Evolutionary conservation across 2,113 vertebrate genomes (phyloP).

Genomic region (Scatophagus argus): DNA sequence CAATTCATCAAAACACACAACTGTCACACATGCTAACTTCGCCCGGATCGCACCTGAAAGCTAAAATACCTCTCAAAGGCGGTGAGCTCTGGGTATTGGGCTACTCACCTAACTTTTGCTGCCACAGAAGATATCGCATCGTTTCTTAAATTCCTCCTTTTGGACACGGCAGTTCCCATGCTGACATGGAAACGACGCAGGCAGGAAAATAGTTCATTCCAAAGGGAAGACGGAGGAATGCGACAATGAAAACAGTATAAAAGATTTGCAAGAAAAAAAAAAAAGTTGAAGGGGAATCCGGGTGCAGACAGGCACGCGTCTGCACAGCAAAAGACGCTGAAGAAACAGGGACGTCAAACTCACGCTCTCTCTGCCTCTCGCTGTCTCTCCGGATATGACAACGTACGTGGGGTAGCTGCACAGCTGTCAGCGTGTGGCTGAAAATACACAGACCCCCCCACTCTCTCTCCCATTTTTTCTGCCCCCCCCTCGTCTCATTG

Average conservation of each 20-base stretch:
- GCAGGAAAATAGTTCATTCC: conserved; percentile 81
- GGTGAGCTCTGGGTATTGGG: background rate
- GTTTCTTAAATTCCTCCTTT: conserved; percentile 93
- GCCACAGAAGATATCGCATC: conserved; percentile 98
- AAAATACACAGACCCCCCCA: conserved; percentile 59
- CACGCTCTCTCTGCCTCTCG: conserved; percentile 28
- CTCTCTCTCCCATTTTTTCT: conserved; percentile 33
- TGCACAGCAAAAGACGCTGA: conserved; percentile 43
- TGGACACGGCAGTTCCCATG: conserved; percentile 97
- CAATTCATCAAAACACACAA: conserved; percentile 27
- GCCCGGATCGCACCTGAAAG: background rate
- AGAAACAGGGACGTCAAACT: conserved; percentile 9
- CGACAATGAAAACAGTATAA: conserved; percentile 25
- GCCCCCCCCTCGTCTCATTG: no score
- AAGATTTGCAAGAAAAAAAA: background rate
- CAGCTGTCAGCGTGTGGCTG: conserved; percentile 68
- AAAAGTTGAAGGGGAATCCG: conserved; percentile 70
- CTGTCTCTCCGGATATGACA: conserved; percentile 47
- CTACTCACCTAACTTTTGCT: conserved; percentile 97
- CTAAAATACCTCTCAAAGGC: background rate
- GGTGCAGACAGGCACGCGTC: conserved; percentile 47
- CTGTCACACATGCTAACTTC: conserved; percentile 33
- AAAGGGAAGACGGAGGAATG: conserved; percentile 60
- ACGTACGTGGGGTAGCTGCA: conserved; percentile 66
- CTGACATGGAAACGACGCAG: conserved; percentile 85